These are phyloP conservation scores for Pristionchus entomophagus DNA, from an alignment of 2,888 invertebrate genomes.

Conservation along the genomic window DNA sequence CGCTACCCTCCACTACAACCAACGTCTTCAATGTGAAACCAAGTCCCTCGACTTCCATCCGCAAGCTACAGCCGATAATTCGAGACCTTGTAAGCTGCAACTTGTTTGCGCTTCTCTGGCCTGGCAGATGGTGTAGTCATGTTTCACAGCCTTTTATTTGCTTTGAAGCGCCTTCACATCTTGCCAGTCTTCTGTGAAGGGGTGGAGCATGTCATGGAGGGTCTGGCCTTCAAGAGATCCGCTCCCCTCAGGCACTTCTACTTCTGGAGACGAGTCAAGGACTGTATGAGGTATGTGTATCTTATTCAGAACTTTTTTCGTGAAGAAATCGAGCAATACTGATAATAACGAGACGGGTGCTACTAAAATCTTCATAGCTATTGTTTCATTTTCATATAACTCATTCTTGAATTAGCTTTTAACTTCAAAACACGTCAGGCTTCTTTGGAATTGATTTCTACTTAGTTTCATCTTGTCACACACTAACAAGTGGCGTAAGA, in stretches of 20 bases:
- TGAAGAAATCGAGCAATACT: no score
- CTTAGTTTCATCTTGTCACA: no score
- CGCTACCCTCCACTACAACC: background rate
- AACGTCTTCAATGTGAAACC: slow-evolving; percentile 19
- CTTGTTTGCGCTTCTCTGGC: background rate
- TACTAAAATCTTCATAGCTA: no score
- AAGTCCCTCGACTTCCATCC: slow-evolving; percentile 7
- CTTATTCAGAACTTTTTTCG: no score
- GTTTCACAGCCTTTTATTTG: background rate
- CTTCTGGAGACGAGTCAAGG: slow-evolving; percentile 33
- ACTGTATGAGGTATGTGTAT: slow-evolving; percentile 15
- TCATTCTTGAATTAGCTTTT: no score
- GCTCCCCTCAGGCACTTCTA: slow-evolving; percentile 23
- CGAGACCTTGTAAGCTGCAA: slow-evolving; percentile 4
- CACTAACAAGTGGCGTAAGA: no score
- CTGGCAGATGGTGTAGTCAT: background rate
- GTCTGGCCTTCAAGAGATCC: slow-evolving; percentile 26
- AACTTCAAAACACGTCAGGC: no score
- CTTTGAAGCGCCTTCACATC: background rate
- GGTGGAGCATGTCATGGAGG: slow-evolving; percentile 27
- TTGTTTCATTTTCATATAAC: no score
- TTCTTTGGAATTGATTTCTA: no score
- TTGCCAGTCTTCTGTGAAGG: slow-evolving; percentile 3
- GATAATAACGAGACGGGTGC: no score
- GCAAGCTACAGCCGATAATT: background rate